A percentile compares a stretch with the other conserved stretches of the same genome.
phyloP scores from a whole-genome alignment of 2,113 vertebrate genomes.

The Saguinus imperator region DNA sequence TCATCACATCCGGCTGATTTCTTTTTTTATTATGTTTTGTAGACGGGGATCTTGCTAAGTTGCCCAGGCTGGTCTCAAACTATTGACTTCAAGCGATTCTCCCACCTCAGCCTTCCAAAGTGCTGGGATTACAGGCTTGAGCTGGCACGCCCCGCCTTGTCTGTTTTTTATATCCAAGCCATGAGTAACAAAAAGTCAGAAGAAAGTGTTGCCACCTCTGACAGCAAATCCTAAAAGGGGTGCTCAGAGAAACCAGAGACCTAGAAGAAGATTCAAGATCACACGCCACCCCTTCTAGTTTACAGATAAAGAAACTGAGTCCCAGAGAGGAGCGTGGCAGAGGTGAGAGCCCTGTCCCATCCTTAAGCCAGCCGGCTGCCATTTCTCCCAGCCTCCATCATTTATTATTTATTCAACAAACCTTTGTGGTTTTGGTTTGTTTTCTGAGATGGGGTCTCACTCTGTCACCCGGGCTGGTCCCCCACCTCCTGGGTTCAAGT shows the following conservation, averaged over 20 bases:
- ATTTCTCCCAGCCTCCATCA: background rate
- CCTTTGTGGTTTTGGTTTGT: no score
- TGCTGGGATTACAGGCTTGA: no score
- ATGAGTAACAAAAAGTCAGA: background rate
- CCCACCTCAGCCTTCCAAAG: no score
- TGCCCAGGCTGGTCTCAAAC: no score
- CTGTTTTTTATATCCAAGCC: background rate
- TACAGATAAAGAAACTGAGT: background rate
- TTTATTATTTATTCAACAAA: background rate
- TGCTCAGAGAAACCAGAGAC: background rate
- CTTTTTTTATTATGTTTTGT: no score
- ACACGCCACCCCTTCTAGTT: background rate
- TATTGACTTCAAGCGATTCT: no score
- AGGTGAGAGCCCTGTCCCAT: background rate
- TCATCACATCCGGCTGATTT: no score
- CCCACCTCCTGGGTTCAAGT: no score
- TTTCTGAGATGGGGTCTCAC: no score
- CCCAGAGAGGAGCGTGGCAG: background rate
- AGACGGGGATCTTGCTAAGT: no score
- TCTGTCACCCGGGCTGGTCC: no score
- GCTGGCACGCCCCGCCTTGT: fast-evolving
- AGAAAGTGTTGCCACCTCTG: background rate
- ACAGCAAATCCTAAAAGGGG: background rate
- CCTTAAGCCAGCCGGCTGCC: background rate
- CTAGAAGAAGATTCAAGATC: background rate